Conservation (phyloP, 2,888 invertebrate genomes). For the Allacma fusca region DNA sequence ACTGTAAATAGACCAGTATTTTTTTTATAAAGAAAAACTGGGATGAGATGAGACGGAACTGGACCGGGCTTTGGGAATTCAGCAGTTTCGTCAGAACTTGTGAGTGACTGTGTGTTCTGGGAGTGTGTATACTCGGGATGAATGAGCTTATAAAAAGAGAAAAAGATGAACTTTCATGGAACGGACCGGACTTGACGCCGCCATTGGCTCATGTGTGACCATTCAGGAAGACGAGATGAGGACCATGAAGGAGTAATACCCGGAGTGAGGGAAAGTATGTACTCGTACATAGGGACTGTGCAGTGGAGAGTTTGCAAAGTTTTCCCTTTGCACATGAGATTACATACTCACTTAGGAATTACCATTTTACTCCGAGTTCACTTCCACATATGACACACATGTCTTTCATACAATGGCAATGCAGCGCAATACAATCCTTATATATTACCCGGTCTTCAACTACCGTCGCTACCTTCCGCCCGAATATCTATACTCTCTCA, state of each 20-base stretch:
- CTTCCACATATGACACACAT: slow-evolving; percentile 12
- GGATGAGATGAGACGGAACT: too few relatives aligned
- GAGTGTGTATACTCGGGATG: background rate
- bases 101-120: too few relatives aligned
- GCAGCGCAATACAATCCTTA: background rate
- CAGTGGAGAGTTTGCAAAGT: slow-evolving; percentile 6
- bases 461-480: background rate
- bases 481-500: slow-evolving; percentile 1
- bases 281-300: background rate
- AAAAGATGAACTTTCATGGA: background rate
- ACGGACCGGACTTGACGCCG: background rate
- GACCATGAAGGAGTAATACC: slow-evolving; percentile 7
- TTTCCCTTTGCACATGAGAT: slow-evolving; percentile 9
- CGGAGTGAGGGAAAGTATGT: background rate
- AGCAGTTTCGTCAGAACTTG: background rate
- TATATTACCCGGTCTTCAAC: slow-evolving; percentile 2
- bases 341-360: background rate
- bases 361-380: slow-evolving; percentile 8
- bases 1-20: too few relatives aligned
- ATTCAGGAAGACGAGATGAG: background rate
- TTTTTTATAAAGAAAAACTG: too few relatives aligned
- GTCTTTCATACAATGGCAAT: slow-evolving; percentile 3
- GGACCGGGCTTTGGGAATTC: too few relatives aligned
- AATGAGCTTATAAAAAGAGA: background rate
- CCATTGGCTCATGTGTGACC: slow-evolving; percentile 12